These are phyloP conservation scores for Chauna torquata DNA, from an alignment of 2,113 vertebrate species.

Conservation along the genomic window DNA sequence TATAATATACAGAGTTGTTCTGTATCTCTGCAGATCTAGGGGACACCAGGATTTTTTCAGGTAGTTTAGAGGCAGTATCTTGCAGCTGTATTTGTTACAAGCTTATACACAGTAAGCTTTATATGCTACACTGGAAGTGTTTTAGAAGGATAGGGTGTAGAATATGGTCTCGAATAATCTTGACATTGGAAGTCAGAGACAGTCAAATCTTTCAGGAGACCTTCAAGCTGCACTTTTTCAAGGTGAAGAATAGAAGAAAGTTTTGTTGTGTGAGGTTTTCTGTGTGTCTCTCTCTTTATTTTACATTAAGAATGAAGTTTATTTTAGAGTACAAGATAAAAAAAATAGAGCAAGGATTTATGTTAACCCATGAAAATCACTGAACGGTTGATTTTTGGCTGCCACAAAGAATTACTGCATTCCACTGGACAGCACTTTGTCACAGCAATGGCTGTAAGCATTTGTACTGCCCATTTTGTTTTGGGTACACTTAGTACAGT, in stretches of 20 bases:
- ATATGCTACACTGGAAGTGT: neutral
- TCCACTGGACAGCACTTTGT: neutral
- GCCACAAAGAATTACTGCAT: neutral
- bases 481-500: neutral
- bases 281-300: neutral
- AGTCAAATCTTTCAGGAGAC: neutral
- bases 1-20: neutral
- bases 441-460: neutral
- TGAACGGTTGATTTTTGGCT: neutral
- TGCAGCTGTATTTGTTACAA: neutral
- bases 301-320: neutral
- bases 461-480: neutral
- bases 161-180: neutral
- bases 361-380: conserved; percentile 6
- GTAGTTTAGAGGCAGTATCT: neutral
- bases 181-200: neutral
- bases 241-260: neutral
- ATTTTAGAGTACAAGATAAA: neutral
- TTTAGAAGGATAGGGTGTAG: neutral
- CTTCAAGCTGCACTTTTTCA: neutral
- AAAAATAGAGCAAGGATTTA: neutral
- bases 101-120: neutral
- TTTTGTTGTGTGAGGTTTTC: neutral
- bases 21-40: accelerated
- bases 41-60: neutral